Evolutionary conservation across 1,140 invertebrate genomes (phyloP).

Genomic region (Eupristina koningsbergeri): DNA sequence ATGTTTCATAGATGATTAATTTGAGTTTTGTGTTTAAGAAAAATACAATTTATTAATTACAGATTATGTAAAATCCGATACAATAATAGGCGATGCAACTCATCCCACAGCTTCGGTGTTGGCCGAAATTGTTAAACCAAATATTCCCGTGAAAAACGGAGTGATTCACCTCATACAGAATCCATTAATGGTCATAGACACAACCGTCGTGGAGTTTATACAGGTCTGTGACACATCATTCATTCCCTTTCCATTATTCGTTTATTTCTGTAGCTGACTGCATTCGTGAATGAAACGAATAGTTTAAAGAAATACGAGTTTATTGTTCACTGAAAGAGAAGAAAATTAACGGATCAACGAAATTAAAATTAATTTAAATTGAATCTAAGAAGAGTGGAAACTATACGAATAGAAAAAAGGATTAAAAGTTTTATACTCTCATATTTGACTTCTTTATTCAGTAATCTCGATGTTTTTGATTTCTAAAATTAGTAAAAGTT

Average conservation of each 20-base stretch:
- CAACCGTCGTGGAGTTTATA: slow-evolving; percentile 86
- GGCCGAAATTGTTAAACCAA: slow-evolving; percentile 89
- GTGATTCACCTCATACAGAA: slow-evolving; percentile 93
- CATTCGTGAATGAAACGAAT: background rate
- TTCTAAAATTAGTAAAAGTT: background rate
- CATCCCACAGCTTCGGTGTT: slow-evolving; percentile 87
- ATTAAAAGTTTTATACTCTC: background rate
- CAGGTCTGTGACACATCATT: slow-evolving; percentile 77
- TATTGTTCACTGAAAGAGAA: background rate
- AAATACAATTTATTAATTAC: slow-evolving; percentile 56
- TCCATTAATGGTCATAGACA: slow-evolving; percentile 91
- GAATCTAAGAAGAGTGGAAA: background rate
- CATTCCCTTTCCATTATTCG: background rate
- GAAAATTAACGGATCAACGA: background rate
- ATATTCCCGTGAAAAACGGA: slow-evolving; percentile 93
- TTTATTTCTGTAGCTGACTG: background rate
- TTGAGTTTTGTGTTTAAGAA: background rate
- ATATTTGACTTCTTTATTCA: background rate
- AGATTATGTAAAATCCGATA: slow-evolving; percentile 93
- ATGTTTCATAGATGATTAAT: too few relatives aligned
- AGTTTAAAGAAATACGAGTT: background rate
- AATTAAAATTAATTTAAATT: background rate
- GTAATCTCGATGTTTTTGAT: background rate
- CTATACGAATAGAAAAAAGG: background rate
- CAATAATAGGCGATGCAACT: slow-evolving; percentile 81